Evolutionary conservation across 2,797 vertebrate species (phyloP).

Genomic region (Acanthopagrus latus): DNA sequence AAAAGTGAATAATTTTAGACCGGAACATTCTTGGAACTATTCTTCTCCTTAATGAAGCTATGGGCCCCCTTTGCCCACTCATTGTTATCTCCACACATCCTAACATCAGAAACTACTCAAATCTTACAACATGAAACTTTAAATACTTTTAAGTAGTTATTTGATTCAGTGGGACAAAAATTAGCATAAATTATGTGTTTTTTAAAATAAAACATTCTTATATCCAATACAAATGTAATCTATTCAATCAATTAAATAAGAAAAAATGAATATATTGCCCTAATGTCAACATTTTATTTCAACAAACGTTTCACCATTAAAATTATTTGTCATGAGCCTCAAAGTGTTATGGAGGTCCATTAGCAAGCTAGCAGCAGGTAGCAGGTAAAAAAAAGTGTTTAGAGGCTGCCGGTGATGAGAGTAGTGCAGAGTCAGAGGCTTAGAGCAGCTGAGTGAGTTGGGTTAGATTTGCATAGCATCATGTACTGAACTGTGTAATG

Average conservation of each 20-base stretch:
- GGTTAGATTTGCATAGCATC: constrained; percentile 70
- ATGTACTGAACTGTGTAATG: constrained; percentile 82
- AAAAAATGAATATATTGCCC: background rate
- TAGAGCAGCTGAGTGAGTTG: constrained; percentile 67
- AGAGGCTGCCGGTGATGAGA: constrained; percentile 62
- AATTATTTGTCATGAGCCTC: constrained; percentile 83
- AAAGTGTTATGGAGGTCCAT: constrained; percentile 53
- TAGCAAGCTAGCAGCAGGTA: constrained; percentile 66
- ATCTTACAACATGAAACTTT: background rate
- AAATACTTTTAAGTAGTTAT: background rate
- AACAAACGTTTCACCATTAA: background rate
- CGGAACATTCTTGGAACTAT: background rate
- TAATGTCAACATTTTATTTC: background rate
- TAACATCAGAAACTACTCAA: background rate
- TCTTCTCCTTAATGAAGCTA: constrained; percentile 6
- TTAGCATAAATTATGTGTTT: rapidly evolving
- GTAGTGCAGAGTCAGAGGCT: constrained; percentile 57
- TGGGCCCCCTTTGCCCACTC: background rate
- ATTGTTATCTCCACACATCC: background rate
- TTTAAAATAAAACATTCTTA: background rate
- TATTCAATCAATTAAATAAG: background rate
- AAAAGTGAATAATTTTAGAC: background rate
- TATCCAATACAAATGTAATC: background rate
- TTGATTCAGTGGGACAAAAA: background rate
- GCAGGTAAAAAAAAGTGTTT: constrained; percentile 61